Base-by-base conservation (phyloP, 2,113 vertebrate genomes). In the Delphinus delphis region DNA sequence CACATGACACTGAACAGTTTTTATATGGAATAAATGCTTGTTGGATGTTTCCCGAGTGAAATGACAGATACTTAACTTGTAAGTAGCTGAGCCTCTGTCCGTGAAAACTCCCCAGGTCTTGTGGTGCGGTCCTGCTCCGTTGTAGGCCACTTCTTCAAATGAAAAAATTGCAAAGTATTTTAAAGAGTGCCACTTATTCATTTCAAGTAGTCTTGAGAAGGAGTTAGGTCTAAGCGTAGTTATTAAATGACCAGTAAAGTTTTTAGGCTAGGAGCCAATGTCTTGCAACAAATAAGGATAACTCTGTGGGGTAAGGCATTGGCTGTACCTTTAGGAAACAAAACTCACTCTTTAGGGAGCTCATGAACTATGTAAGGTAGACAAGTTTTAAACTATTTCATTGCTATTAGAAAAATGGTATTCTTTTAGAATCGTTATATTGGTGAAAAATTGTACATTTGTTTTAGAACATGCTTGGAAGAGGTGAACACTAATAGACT, bases 141-240 rank as follows among this genome's bases (percentile, higher is more conserved):
- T 2, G 0, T 4, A n/a, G 0, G 14, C 28, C 41, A 1, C 0
- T 12, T 53, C 8, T 21, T 17, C 53, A 28, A 7, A 36, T 4
- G 15, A 62, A 53, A 17, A 33, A 23, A 9, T 18, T 38, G 58
- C 88, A 33, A 5, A n/a, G 53, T 23, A 26, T 60, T 33, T 90
- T 60, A 25, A 23, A 73, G 63, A 1, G 44, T 71, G 28, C 36
- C 28, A 12, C 28, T 18, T 13, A 36, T 88, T 68, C 14, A 67
- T 50, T 67, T 47, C 36, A n/a, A 7, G 41, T 20, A 18, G 7
- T 58, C 83, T 76, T 58, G 18, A 76, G 38, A 31, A 60, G 38
- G 38, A 60, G 47, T 47, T 84, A 13, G 20, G 33, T 67, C 33
- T 36, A 47, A 28, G 26, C 33, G 41, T 25, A 11, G 65, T 47